phyloP scores from a whole-genome alignment of 2,888 invertebrate genomes.

The Lagria hirta region DNA sequence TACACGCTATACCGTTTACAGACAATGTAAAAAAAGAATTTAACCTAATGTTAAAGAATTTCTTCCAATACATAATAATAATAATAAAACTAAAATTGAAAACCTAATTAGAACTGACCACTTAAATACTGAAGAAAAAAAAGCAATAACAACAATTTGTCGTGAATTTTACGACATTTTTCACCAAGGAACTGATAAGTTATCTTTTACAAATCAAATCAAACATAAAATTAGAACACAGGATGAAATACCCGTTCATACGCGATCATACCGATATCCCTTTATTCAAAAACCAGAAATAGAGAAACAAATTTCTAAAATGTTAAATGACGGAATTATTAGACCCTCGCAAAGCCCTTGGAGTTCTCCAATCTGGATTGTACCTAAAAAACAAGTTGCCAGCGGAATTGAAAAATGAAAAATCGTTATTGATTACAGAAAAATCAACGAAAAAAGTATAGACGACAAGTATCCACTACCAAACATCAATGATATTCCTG shows the following conservation, averaged over 20 bases:
- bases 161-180: constrained; percentile 19
- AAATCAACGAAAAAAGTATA: constrained; percentile 28
- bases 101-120: background rate
- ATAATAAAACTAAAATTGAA: background rate
- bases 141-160: too few relatives aligned
- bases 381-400: constrained; percentile 26
- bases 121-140: background rate
- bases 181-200: constrained; percentile 16
- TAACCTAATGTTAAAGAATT: background rate
- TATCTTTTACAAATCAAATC: constrained; percentile 24
- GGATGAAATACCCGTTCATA: constrained; percentile 24
- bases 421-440: constrained; percentile 29
- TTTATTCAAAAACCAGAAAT: constrained; percentile 27
- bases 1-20: too few relatives aligned
- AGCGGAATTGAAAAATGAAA: constrained; percentile 31
- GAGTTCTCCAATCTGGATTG: constrained; percentile 14
- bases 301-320: constrained; percentile 31
- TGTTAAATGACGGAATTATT: constrained; percentile 32
- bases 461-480: constrained; percentile 30
- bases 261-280: constrained; percentile 28
- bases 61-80: background rate
- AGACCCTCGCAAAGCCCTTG: constrained; percentile 15
- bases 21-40: too few relatives aligned
- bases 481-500: constrained; percentile 29
- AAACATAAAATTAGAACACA: constrained; percentile 30